Base-by-base conservation (phyloP, 2,797 vertebrate genomes). In the Tauraco hartlaubi region DNA sequence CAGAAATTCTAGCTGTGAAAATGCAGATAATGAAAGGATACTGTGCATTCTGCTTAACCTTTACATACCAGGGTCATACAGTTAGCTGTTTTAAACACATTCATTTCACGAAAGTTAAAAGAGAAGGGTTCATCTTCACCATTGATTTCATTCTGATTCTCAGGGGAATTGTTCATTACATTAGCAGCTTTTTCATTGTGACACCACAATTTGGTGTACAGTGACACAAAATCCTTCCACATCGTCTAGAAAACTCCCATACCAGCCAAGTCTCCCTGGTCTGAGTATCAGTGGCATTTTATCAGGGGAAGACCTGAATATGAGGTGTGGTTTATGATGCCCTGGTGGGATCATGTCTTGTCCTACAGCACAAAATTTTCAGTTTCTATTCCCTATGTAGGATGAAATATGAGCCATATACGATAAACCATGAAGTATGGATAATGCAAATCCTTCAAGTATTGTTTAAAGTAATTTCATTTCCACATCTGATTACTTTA, bases 1-100 rank as follows among this genome's bases (percentile, higher is more conserved):
- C 80, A 95, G 74, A 96, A 94, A 95, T 76, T 91, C 67, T 94
- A 97, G 68, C 88, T 97, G 90, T 97, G 97, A 95, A 97, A 97
- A 95, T 83, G 92, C 2, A 91, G 92, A 92, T 85, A 96, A 85
- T 44, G 21, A 93, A 94, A 84, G 48, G 25, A 81, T 49, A 66
- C 11, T 46, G 8, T 58, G 37, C 64, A 64, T 43, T 25, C 21
- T 81, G n/a, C 74, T 71, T 83, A 82, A 28, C 9, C 39, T 90
- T 95, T 94, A 89, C 6, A 37, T 90, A 52, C 39, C 33, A 56
- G 23, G 39, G 74, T 91, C 62, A 64, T 85, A 58, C 9, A 74
- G 17, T n/a, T 66, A 41, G 15, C 6, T 68, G 9, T 43, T 89
- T 64, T 52, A 78, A 90, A 46, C 12, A 39, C 5, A 41, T 46